Evolutionary conservation across 1,140 invertebrate genomes (phyloP).

Genomic region (Oscheius sp.): DNA sequence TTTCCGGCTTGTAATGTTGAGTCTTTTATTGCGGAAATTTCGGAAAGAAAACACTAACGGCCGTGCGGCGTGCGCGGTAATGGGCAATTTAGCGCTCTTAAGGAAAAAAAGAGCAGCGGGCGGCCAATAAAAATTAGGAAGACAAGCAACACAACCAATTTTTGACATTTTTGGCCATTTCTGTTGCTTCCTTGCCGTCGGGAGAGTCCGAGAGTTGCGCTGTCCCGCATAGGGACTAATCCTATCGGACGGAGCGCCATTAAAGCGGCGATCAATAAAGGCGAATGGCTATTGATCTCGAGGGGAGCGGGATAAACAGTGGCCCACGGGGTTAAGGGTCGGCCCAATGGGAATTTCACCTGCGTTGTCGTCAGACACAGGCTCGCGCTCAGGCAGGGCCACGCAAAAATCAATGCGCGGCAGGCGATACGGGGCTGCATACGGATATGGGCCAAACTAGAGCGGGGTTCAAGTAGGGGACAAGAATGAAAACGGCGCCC

Average conservation of each 20-base stretch:
- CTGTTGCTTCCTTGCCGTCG: too few species aligned
- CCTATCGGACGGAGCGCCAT: background rate
- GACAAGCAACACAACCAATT: too few species aligned
- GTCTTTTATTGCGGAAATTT: too few species aligned
- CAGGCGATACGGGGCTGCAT: constrained; percentile 12
- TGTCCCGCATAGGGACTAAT: background rate
- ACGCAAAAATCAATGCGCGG: constrained; percentile 13
- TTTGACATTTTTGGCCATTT: too few species aligned
- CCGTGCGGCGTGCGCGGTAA: too few species aligned
- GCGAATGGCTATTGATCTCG: background rate
- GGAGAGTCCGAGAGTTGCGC: background rate
- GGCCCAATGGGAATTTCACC: constrained; percentile 4
- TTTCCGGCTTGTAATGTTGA: too few species aligned
- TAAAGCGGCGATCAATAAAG: background rate
- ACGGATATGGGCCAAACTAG: constrained; percentile 8
- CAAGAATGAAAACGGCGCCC: too few species aligned
- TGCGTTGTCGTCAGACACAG: background rate
- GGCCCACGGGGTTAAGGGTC: background rate
- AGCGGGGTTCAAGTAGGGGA: constrained; percentile 1
- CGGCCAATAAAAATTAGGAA: too few species aligned
- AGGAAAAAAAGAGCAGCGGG: too few species aligned
- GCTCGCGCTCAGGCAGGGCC: constrained; percentile 11
- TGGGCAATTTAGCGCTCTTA: too few species aligned
- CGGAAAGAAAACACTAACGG: too few species aligned
- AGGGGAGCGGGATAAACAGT: too few species aligned